Evolutionary conservation across 2,888 invertebrate genomes (phyloP), one percentile per base, ranked within the genome.

Genomic region (Malacosoma neustria): DNA sequence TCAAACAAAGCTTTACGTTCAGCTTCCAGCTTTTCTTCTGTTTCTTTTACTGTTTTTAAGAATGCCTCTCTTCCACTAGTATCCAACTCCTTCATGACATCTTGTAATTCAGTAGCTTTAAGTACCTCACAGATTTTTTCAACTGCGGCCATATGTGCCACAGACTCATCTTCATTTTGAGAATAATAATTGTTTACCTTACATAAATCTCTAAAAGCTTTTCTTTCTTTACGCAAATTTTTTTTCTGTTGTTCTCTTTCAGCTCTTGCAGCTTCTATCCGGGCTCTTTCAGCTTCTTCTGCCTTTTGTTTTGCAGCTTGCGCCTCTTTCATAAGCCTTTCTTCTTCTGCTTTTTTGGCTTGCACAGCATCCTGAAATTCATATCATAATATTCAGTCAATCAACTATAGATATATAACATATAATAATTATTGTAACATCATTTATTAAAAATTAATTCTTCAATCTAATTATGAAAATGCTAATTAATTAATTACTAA

Each of bases 81-180:
- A 54, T 90, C 90, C 39, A 95, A 67, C 38, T 90, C 88, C 45
- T 77, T 92, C 67, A 94, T 93, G 2, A 95, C 88, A 37, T 91
- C 89, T 67, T 95, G 94, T 38, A 97, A 65, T 67, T 94, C 93
- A 0, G 82, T 59, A 2, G 91, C 71, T 59, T 89, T 91, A 52
- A 95, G 88, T 38, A 90, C 81, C 77, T 98, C 97, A 69, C 97
- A 96, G 36, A 98, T 89, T 71, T 93, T 94, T 64, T 99, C 98
- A 2, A 97, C 89, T n/a, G 94, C 94, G 30, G 95, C 93, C 93
- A 98, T 94, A 61, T 96, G 91, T 34, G 89, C 82, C 1, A 98
- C 89, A 41, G 88, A 88, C 67, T 95, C 93, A 13, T 90, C 88
- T 11, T 93, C 91, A 57, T 88, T 89, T 59, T 36, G 85, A 4